phyloP scores from a whole-genome alignment of 2,888 invertebrate species.

The Epiblema foenella region DNA sequence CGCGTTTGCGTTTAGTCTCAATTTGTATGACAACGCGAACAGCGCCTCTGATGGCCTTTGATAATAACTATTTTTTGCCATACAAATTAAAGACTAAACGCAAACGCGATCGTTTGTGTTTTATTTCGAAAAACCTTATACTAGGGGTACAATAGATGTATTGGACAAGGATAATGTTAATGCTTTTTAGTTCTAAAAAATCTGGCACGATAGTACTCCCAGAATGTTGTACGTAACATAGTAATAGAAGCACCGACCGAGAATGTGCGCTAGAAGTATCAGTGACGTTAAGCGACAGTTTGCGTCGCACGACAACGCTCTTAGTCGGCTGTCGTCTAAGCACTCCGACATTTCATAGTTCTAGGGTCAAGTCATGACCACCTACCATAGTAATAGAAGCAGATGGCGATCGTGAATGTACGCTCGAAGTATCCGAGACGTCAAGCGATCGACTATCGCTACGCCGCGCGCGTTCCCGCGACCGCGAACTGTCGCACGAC shows the following conservation, averaged over 20 bases:
- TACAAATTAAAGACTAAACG: too few species aligned
- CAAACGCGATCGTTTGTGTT: too few species aligned
- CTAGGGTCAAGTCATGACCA: conserved; percentile 73
- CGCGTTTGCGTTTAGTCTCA: too few species aligned
- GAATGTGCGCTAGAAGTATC: conserved; percentile 79
- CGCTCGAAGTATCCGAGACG: conserved; percentile 77
- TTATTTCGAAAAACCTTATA: too few species aligned
- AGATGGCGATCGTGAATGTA: conserved; percentile 78
- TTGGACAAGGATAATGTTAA: too few species aligned
- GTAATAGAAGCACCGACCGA: conserved; percentile 77
- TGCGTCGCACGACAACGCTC: conserved; percentile 65
- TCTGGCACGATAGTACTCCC: too few species aligned
- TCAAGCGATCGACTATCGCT: conserved; percentile 79
- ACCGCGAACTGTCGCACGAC: conserved; percentile 77
- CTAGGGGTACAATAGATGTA: too few species aligned
- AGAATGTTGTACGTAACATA: conserved; percentile 61
- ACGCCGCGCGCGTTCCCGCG: conserved; percentile 76
- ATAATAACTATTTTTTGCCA: too few species aligned
- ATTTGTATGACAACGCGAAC: too few species aligned
- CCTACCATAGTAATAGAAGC: conserved; percentile 78
- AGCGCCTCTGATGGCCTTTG: too few species aligned
- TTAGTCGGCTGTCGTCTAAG: conserved; percentile 68
- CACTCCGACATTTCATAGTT: conserved; percentile 77
- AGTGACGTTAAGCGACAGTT: conserved; percentile 71
- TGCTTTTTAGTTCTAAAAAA: too few species aligned